These are phyloP conservation scores for Anarhynchus alexandrinus DNA, from an alignment of 2,113 vertebrate genomes.

Conservation along the genomic window DNA sequence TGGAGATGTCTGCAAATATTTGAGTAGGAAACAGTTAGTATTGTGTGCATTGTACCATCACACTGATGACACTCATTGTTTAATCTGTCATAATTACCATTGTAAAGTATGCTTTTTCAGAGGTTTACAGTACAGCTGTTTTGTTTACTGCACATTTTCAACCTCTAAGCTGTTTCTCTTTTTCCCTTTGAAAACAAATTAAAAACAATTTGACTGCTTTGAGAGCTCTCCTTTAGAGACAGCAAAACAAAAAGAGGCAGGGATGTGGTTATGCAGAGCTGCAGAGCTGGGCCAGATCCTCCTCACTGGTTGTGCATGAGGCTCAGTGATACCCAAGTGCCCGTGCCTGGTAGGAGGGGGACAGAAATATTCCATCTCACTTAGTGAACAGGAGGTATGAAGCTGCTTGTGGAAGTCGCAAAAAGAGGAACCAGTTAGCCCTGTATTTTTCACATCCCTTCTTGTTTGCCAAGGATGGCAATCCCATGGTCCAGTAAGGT, in stretches of 20 bases:
- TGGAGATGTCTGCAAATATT: constrained; percentile 53
- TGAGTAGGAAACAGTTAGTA: constrained; percentile 26
- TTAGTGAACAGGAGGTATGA: background rate
- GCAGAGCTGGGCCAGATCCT: background rate
- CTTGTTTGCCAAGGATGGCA: background rate
- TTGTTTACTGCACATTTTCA: background rate
- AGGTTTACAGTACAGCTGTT: background rate
- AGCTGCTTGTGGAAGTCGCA: background rate
- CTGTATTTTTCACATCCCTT: background rate
- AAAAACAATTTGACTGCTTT: background rate
- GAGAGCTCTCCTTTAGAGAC: background rate
- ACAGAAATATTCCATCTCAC: background rate
- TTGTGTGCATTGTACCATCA: constrained; percentile 20
- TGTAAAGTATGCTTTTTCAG: constrained; percentile 26
- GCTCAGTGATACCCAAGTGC: background rate
- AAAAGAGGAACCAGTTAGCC: background rate
- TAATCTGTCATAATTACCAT: constrained; percentile 41
- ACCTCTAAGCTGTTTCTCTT: background rate
- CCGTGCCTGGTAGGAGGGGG: background rate
- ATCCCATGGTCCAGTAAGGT: background rate
- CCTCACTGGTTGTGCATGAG: background rate
- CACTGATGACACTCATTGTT: constrained; percentile 9
- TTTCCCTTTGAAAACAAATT: constrained; percentile 12
- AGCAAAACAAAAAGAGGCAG: background rate
- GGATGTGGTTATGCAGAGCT: background rate